A percentile compares a stretch with the other conserved stretches of the same genome.
These are phyloP conservation scores for Oceanodroma leucorhoa DNA, from an alignment of 2,797 vertebrate species.

Conservation along the genomic window DNA sequence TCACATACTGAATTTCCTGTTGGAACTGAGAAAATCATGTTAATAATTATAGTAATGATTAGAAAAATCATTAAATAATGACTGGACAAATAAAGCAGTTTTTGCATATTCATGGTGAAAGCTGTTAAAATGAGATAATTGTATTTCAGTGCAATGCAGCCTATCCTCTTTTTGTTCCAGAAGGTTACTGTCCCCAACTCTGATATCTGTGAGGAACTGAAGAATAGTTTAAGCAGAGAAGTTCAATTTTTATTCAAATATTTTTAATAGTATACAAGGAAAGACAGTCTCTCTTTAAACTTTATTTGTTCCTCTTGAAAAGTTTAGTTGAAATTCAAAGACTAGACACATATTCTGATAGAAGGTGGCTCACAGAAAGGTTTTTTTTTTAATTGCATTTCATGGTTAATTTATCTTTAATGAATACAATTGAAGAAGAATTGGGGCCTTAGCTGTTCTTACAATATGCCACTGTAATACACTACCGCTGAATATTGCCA, in stretches of 20 bases:
- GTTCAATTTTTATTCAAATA: neutral
- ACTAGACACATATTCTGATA: neutral
- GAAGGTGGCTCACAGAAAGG: neutral
- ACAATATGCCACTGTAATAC: neutral
- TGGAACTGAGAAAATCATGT: neutral
- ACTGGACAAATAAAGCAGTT: neutral
- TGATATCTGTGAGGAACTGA: neutral
- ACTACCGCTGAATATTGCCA: neutral
- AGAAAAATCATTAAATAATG: neutral
- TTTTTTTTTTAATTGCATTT: neutral
- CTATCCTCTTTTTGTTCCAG: neutral
- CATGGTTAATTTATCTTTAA: slow-evolving; percentile 33
- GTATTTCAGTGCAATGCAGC: neutral
- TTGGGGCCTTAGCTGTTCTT: neutral
- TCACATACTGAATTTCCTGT: neutral
- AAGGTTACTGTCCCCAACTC: neutral
- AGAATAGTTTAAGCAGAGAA: neutral
- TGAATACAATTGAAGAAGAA: neutral
- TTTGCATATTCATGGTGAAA: neutral
- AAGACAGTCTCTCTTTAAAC: neutral
- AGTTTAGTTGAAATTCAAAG: neutral
- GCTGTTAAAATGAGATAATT: neutral
- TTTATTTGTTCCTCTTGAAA: neutral
- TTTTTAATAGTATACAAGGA: neutral
- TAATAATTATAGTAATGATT: neutral